Percentiles rank a stretch among this genome's conserved stretches.
Conservation (phyloP, 2,888 invertebrate genomes). For the Lasioglossum figueresi region DNA sequence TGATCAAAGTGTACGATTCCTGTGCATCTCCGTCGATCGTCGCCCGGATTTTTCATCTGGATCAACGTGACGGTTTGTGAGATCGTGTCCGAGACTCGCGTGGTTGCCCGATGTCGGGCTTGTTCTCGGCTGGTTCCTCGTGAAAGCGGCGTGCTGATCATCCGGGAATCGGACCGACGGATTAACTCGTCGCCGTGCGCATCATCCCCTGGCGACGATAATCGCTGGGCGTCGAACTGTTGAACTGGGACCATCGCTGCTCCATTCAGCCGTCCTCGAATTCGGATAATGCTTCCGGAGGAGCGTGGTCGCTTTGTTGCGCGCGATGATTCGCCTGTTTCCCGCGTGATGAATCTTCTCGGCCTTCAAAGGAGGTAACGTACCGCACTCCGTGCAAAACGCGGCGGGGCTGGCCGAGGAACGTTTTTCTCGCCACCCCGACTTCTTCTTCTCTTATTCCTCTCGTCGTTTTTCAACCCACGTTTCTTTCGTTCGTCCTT, state of each 20-base stretch:
- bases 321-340: constrained; percentile 53
- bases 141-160: constrained; percentile 2
- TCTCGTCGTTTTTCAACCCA: not conserved
- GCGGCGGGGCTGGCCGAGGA: constrained; percentile 24
- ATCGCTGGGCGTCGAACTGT: not conserved
- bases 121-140: not conserved
- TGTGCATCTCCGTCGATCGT: not conserved
- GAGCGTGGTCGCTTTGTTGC: constrained; percentile 38
- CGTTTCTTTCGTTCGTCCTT: constrained; percentile 25
- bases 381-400: constrained; percentile 29
- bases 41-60: constrained; percentile 22
- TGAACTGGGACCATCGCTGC: not conserved
- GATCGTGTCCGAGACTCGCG: not conserved
- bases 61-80: constrained; percentile 16
- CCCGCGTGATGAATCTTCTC: constrained; percentile 49
- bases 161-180: not conserved
- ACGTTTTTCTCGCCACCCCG: constrained; percentile 9
- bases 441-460: not conserved
- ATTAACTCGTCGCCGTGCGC: constrained; percentile 29
- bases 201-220: not conserved
- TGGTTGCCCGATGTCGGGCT: not conserved
- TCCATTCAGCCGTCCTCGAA: constrained; percentile 23
- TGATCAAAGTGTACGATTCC: constrained; percentile 19
- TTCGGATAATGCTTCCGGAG: constrained; percentile 46
- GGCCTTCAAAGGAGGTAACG: constrained; percentile 60